Conservation (phyloP, 2,113 vertebrate genomes). For the Porphyrio hochstetteri region DNA sequence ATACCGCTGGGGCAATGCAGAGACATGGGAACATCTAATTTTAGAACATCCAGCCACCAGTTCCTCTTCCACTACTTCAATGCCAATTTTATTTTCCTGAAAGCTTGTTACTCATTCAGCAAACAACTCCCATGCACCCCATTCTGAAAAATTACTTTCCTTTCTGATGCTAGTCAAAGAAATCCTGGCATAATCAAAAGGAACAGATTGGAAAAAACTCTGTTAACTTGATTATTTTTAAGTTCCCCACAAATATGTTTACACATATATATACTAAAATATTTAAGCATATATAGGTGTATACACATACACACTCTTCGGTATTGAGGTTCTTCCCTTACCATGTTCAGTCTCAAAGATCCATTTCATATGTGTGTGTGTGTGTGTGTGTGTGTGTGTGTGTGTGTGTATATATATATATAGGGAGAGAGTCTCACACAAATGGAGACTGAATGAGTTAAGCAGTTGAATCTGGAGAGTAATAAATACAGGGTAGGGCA, state of each 20-base stretch:
- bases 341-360: neutral
- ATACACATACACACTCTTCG: neutral
- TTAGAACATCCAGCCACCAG: neutral
- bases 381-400: neutral
- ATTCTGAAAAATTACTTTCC: neutral
- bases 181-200: neutral
- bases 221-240: neutral
- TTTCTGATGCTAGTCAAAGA: neutral
- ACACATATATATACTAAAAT: neutral
- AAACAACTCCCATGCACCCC: neutral
- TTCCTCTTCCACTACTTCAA: neutral
- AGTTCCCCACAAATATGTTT: neutral
- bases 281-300: neutral
- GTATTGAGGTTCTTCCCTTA: neutral
- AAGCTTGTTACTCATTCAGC: neutral
- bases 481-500: neutral
- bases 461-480: neutral
- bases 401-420: too few relatives aligned
- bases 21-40: neutral
- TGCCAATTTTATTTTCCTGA: neutral
- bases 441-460: neutral
- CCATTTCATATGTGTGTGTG: neutral
- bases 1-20: neutral
- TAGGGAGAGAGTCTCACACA: too few relatives aligned
- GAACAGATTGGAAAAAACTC: neutral